Percentiles rank a stretch among this genome's conserved stretches.
These are phyloP conservation scores for Cyaniris semiargus DNA, from an alignment of 2,888 invertebrate species.

Conservation along the genomic window DNA sequence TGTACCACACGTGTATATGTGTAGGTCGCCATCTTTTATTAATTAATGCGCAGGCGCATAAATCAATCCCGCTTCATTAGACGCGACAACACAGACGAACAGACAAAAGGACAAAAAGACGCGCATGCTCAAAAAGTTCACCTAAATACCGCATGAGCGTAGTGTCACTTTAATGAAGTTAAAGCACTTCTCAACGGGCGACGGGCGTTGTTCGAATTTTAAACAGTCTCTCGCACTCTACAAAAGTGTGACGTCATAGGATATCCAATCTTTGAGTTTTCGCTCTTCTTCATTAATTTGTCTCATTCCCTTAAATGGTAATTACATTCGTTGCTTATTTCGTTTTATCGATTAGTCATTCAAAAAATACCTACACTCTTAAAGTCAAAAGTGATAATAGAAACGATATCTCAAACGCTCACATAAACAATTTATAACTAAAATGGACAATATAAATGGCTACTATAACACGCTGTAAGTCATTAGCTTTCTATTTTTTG, in stretches of 20 bases:
- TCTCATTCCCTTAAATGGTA: not conserved
- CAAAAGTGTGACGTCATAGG: not conserved
- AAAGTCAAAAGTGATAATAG: constrained; percentile 13
- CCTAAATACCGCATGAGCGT: constrained; percentile 24
- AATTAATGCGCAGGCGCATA: constrained; percentile 75
- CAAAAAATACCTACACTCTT: not conserved
- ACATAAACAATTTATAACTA: constrained; percentile 1
- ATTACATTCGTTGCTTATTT: not conserved
- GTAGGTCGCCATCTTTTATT: constrained; percentile 63
- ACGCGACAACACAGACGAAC: constrained; percentile 47
- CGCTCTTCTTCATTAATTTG: no score
- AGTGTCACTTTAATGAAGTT: constrained; percentile 22
- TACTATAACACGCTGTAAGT: constrained; percentile 1
- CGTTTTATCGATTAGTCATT: not conserved
- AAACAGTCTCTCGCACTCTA: not conserved
- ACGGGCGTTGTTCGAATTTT: constrained; percentile 16
- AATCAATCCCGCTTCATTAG: constrained; percentile 78
- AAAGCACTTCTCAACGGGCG: constrained; percentile 21
- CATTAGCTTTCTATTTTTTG: constrained; percentile 18
- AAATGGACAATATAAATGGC: constrained; percentile 15
- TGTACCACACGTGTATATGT: constrained; percentile 48
- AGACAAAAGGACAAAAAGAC: constrained; percentile 1
- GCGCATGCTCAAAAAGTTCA: constrained; percentile 9
- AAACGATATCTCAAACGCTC: not conserved
- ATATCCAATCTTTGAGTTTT: not conserved